A percentile compares a stretch with the other conserved stretches of the same genome.
Conservation (phyloP, 2,113 vertebrate genomes). For the Chrysemys picta region DNA sequence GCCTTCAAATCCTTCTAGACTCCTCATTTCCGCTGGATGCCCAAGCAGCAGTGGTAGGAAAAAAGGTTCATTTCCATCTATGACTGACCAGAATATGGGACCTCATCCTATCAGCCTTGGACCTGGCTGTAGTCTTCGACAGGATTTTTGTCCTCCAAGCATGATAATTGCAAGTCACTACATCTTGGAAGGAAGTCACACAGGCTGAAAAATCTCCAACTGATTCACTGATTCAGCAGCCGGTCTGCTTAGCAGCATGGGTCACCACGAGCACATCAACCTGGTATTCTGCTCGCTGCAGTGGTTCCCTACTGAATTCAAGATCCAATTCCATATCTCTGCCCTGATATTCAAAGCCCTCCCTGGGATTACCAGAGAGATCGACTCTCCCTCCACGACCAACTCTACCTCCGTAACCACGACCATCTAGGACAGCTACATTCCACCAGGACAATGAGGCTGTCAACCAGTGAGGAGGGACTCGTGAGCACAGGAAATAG, state of each 20-base stretch:
- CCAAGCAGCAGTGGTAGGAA: background rate
- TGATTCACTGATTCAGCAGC: background rate
- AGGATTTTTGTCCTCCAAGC: background rate
- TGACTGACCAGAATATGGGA: constrained; percentile 15
- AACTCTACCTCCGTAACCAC: too few species aligned
- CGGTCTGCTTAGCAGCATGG: fast-evolving
- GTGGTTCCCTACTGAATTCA: background rate
- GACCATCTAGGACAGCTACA: too few species aligned
- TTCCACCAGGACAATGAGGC: too few species aligned
- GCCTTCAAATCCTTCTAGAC: background rate
- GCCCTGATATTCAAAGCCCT: too few species aligned
- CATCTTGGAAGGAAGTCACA: background rate
- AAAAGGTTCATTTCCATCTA: background rate
- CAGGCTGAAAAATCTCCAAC: background rate
- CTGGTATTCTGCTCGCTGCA: background rate
- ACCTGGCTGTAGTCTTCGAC: constrained; percentile 17
- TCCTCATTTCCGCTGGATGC: background rate
- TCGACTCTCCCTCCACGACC: too few species aligned
- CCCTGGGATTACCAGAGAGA: too few species aligned
- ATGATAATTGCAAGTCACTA: fast-evolving
- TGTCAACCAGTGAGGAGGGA: too few species aligned
- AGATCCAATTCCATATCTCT: fast-evolving
- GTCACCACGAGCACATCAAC: fast-evolving
- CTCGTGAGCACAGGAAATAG: too few species aligned
- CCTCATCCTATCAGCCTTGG: constrained; percentile 21